Base-by-base conservation (phyloP, 2,113 vertebrate species). In the Ptilorrhoa leucosticta region DNA sequence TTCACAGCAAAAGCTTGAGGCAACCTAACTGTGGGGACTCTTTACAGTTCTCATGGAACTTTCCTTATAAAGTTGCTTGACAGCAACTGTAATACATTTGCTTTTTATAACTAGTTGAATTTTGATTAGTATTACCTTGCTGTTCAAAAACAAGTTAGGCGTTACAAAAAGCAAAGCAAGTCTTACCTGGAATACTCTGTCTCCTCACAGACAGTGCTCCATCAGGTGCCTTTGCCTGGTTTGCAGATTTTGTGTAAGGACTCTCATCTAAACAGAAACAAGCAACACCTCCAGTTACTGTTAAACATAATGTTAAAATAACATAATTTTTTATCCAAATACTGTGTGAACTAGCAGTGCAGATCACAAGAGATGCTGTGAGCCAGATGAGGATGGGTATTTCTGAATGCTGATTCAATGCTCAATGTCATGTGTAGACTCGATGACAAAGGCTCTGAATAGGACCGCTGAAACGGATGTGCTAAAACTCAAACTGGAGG, bases 181-280 rank as follows among this genome's bases (percentile, higher is more conserved):
- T 96, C 96, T 97, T 98, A 99, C 99, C 99, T 98, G 99, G 99
- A 94, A 99, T 99, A 97, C 99, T 99, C 98, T 99, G 99, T 98
- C 99, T 99, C 98, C 99, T 98, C 98, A 99, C 98, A 97, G 99
- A 99, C 98, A 99, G 98, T 77, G 99, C 98, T 98, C 99, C 99
- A 96, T 99, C 99, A 70, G 99, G 98, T 97, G 99, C 98, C 96
- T 98, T 98, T 92, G 98, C 98, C 96, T 99, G 99, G 97, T 98
- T 98, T 96, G 99, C 98, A 98, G 99, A 99, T 97, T 99, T 99
- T 96, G 98, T 98, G 97, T 99, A 99, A 92, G 99, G 99, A 97
- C 99, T 99, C 96, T 99, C 99, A 99, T 99, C 99, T 99, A 98
- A 98, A 97, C 97, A 87, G 98, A 96, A 95, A 97, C 95, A 96